Conservation (phyloP, 2,113 vertebrate species). For the Corythornis vintsioides region DNA sequence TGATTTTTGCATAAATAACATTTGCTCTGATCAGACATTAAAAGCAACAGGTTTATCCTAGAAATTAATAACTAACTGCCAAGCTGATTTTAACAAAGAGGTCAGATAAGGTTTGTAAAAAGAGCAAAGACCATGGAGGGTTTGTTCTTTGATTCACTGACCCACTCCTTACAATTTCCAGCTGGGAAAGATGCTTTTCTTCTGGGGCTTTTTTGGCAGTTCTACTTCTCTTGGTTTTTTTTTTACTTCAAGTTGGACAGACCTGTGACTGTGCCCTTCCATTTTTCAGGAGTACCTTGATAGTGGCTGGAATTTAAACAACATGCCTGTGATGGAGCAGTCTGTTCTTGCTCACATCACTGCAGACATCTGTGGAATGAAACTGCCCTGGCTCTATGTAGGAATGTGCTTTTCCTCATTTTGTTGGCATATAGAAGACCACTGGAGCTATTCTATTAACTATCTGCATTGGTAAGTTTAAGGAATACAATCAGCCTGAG, state of each 20-base stretch:
- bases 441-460: conserved; percentile 99
- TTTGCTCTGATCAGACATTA: neutral
- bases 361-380: conserved; percentile 98
- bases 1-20: neutral
- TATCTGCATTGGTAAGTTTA: conserved; percentile 94
- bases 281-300: conserved; percentile 88
- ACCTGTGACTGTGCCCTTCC: neutral
- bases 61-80: neutral
- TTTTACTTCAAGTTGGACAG: neutral
- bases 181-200: neutral
- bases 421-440: conserved; percentile 99
- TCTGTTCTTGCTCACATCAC: conserved; percentile 96
- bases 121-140: neutral
- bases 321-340: conserved; percentile 97
- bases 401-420: conserved; percentile 99
- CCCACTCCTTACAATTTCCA: neutral
- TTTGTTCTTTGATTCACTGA: neutral
- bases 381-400: conserved; percentile 96
- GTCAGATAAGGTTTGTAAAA: neutral
- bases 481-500: neutral
- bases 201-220: neutral
- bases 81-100: neutral
- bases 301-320: conserved; percentile 98
- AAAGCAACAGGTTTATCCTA: neutral
- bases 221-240: neutral